These are phyloP conservation scores for Manis crassicaudata DNA, from an alignment of 2,797 vertebrate species.

Conservation along the genomic window DNA sequence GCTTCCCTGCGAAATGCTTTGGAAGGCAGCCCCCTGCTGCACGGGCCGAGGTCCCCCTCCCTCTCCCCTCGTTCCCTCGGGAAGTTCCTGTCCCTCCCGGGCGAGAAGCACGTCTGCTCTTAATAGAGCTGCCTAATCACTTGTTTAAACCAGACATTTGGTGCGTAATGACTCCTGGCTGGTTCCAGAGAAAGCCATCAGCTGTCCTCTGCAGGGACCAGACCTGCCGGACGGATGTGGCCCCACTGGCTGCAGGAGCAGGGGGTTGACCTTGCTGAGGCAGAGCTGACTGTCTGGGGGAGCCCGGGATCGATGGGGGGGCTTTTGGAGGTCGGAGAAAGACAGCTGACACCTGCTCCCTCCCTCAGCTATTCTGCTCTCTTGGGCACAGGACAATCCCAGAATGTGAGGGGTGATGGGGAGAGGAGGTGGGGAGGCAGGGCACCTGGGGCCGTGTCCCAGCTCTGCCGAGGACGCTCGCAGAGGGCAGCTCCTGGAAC, in stretches of 20 bases:
- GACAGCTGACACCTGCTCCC: background rate
- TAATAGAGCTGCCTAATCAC: slow-evolving; percentile 67
- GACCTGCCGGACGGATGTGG: background rate
- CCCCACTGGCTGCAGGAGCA: background rate
- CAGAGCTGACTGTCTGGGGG: background rate
- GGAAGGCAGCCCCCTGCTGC: fast-evolving
- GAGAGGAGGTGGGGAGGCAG: background rate
- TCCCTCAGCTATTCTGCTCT: background rate
- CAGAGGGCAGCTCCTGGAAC: background rate
- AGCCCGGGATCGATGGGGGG: too few species aligned
- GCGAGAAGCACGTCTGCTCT: background rate
- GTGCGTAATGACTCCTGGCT: slow-evolving; percentile 75
- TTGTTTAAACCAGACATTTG: slow-evolving; percentile 74
- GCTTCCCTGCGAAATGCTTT: background rate
- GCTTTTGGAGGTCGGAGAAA: background rate
- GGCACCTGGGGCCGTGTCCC: fast-evolving
- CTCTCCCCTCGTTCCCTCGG: background rate
- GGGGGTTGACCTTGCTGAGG: background rate
- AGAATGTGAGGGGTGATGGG: background rate
- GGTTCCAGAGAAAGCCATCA: slow-evolving; percentile 64
- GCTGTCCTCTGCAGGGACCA: slow-evolving; percentile 48
- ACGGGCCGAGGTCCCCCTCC: background rate
- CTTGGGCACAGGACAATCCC: background rate
- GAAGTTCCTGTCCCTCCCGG: background rate
- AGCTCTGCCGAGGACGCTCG: background rate